phyloP scores from a whole-genome alignment of 2,888 invertebrate genomes.

The Drosophila merina region DNA sequence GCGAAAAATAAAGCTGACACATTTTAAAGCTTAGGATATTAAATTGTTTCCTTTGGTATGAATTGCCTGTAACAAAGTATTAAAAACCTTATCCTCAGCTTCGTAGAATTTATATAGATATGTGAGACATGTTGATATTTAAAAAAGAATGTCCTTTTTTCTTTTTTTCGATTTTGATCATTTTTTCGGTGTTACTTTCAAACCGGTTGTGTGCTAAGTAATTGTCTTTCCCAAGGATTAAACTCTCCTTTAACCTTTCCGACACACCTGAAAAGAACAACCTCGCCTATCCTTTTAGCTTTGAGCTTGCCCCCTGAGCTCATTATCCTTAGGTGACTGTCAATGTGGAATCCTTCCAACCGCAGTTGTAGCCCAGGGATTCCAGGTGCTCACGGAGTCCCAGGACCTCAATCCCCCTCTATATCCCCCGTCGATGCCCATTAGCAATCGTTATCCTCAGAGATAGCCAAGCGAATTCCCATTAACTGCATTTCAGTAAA shows the following conservation, averaged over 20 bases:
- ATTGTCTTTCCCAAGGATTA: background rate
- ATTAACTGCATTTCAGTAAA: conserved; percentile 62
- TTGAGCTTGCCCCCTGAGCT: conserved; percentile 11
- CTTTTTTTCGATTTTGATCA: too few relatives aligned
- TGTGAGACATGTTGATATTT: background rate
- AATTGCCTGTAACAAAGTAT: background rate
- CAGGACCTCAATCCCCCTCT: background rate
- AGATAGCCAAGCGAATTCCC: conserved; percentile 42
- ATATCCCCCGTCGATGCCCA: background rate
- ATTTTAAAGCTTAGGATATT: background rate
- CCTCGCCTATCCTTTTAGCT: background rate
- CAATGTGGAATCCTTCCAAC: conserved; percentile 13
- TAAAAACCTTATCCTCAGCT: background rate
- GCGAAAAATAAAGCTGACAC: background rate
- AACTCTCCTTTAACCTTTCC: conserved; percentile 4
- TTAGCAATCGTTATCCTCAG: conserved; percentile 41
- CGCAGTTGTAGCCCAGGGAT: background rate
- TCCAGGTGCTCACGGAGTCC: background rate
- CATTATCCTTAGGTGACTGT: conserved; percentile 30
- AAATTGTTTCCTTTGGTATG: background rate
- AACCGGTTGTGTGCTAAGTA: background rate
- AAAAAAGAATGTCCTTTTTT: too few relatives aligned
- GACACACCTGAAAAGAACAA: conserved; percentile 13
- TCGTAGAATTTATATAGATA: background rate
- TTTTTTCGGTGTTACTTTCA: too few relatives aligned